Evolutionary conservation across 2,797 vertebrate genomes (phyloP).

Genomic region (Carduelis carduelis): DNA sequence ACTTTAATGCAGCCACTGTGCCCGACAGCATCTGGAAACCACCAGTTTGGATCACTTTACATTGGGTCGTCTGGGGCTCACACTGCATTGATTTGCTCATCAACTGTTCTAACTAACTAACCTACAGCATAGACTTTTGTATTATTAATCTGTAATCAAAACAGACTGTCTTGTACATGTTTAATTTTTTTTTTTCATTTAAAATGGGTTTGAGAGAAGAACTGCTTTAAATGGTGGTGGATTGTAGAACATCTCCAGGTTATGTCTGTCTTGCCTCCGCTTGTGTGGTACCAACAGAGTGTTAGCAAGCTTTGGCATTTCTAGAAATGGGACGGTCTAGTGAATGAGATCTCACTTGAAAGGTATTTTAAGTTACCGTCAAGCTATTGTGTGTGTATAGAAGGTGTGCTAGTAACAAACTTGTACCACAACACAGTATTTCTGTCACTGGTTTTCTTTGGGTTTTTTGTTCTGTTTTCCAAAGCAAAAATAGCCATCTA

Average conservation of each 20-base stretch:
- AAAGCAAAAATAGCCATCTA: constrained; percentile 72
- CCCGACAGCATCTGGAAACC: constrained; percentile 39
- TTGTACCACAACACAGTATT: constrained; percentile 76
- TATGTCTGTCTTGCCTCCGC: constrained; percentile 59
- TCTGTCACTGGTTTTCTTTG: constrained; percentile 72
- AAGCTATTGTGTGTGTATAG: constrained; percentile 45
- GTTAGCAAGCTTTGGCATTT: constrained; percentile 51
- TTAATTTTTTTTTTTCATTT: constrained; percentile 64
- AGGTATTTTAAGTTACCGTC: constrained; percentile 61
- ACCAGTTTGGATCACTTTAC: constrained; percentile 58
- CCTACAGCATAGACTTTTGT: constrained; percentile 67
- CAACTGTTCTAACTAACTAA: constrained; percentile 71
- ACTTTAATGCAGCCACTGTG: constrained; percentile 73
- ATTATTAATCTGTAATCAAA: constrained; percentile 78
- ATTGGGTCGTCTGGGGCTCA: constrained; percentile 37
- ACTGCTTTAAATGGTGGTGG: constrained; percentile 58
- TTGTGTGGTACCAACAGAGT: constrained; percentile 49
- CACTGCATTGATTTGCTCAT: constrained; percentile 71
- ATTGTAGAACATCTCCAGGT: constrained; percentile 58
- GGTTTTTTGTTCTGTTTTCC: constrained; percentile 47
- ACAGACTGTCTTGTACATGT: constrained; percentile 83
- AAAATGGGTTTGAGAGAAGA: constrained; percentile 46
- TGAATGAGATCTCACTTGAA: constrained; percentile 45
- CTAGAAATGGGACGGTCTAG: background rate
- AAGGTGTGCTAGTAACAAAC: constrained; percentile 71